These are phyloP conservation scores for Calidris pygmaea DNA, from an alignment of 2,113 vertebrate genomes.

Conservation along the genomic window DNA sequence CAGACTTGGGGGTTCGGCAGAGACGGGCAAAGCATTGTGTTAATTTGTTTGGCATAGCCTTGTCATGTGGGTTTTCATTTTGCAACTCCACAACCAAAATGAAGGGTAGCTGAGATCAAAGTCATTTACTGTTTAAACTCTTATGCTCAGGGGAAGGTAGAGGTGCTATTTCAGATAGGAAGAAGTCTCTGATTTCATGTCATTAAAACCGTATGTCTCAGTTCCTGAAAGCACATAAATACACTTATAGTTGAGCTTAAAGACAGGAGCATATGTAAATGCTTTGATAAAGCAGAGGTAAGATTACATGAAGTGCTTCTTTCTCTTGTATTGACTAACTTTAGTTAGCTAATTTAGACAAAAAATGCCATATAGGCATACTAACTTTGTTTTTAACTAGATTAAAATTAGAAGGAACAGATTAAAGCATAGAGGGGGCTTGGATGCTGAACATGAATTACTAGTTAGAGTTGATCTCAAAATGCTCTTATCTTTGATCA, in stretches of 20 bases:
- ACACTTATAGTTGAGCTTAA: neutral
- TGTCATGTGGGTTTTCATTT: conserved; percentile 67
- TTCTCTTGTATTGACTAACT: conserved; percentile 13
- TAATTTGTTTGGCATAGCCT: conserved; percentile 48
- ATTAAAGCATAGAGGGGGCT: conserved; percentile 1
- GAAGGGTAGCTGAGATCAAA: conserved; percentile 61
- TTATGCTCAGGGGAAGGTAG: conserved; percentile 55
- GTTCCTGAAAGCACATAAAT: conserved; percentile 47
- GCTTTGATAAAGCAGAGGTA: conserved; percentile 32
- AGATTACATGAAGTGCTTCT: neutral
- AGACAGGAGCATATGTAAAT: conserved; percentile 36
- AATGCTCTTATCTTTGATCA: neutral
- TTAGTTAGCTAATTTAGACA: neutral
- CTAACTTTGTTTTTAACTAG: neutral
- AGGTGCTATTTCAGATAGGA: conserved; percentile 63
- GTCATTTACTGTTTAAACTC: conserved; percentile 31
- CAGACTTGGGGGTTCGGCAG: neutral
- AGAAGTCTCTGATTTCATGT: conserved; percentile 54
- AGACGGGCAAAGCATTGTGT: neutral
- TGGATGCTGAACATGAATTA: neutral
- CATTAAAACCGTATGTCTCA: conserved; percentile 37
- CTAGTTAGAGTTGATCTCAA: neutral
- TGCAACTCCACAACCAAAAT: conserved; percentile 63
- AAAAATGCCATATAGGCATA: neutral
- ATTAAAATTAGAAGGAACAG: conserved; percentile 11